Base-by-base conservation (phyloP, 2,888 invertebrate genomes). In the Dascillus cervinus region DNA sequence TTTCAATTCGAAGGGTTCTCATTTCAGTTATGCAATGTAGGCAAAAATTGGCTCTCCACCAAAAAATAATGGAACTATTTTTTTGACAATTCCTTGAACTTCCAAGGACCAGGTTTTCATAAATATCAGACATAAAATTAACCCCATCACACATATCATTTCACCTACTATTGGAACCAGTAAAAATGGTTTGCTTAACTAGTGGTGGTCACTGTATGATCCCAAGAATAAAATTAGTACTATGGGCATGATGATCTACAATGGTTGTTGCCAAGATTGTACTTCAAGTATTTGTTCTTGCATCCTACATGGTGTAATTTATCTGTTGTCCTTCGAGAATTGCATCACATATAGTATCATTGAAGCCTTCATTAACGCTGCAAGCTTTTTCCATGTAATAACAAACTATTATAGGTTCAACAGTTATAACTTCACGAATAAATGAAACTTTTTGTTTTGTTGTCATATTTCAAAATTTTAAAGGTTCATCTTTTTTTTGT, bases 1-100 rank as follows among this genome's bases (percentile, higher is more conserved):
- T 51, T 8, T 77, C 79, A 24, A 78, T 66, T 47, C 78, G 64
- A 26, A 78, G 66, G 1, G 78, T 79, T 13, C 78, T 65, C 41
- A 72, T 67, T 45, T 76, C n/a, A n/a, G n/a, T n/a, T n/a, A n/a
- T n/a, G n/a, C n/a, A n/a, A n/a, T 13, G 3, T 15, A 11, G 2
- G 19, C 10, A 17, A 26, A 26, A 4, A 26, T 10, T 13, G 15
- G 15, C 9, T 26, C 26, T 2, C 26, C 26, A 2, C 26, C 26
- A 14, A 26, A 26, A 3, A 26, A 3, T n/a, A 19, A 14, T 9
- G 19, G n/a, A n/a, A 26, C 26, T 2, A 26, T 17, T 26, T 26
- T 65, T 60, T 75, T 72, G 27, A 71, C 66, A 22, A 74, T 51
- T 2, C 64, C 75, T 22, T 69, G 71, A 0, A 62, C 56, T 65